Conservation (phyloP, 2,797 vertebrate species). For the Clarias fuscus region DNA sequence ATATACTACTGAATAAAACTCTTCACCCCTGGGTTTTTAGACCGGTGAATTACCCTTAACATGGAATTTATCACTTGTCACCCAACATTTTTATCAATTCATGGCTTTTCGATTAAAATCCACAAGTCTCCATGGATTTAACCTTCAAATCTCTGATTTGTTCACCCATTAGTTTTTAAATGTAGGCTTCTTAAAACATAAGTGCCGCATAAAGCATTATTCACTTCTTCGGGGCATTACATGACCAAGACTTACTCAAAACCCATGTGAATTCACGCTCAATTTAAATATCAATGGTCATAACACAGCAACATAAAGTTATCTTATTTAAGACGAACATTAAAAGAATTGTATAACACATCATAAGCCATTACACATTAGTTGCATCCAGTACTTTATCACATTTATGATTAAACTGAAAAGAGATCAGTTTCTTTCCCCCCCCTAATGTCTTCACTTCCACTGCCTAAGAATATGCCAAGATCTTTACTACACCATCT, state of each 20-base stretch:
- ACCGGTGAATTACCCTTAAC: too few relatives aligned
- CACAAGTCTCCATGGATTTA: neutral
- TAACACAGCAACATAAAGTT: neutral
- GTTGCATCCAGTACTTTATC: neutral
- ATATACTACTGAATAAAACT: neutral
- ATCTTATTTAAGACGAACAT: too few relatives aligned
- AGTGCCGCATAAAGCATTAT: neutral
- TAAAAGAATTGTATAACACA: neutral
- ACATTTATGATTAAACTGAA: constrained; percentile 3
- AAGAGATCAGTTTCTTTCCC: neutral
- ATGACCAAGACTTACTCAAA: neutral
- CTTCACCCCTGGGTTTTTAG: neutral
- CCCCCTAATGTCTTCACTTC: neutral
- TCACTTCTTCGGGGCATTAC: neutral
- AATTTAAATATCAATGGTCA: neutral
- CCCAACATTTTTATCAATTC: neutral
- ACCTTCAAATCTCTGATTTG: neutral
- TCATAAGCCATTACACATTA: neutral
- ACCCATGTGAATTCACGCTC: neutral
- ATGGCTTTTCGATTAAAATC: neutral
- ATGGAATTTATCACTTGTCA: neutral
- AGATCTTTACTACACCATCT: constrained; percentile 25
- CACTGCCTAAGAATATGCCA: constrained; percentile 1
- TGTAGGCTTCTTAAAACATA: neutral
- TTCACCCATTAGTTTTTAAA: neutral